These are phyloP conservation scores for Pavo muticus DNA, from an alignment of 2,113 vertebrate species.

Conservation along the genomic window DNA sequence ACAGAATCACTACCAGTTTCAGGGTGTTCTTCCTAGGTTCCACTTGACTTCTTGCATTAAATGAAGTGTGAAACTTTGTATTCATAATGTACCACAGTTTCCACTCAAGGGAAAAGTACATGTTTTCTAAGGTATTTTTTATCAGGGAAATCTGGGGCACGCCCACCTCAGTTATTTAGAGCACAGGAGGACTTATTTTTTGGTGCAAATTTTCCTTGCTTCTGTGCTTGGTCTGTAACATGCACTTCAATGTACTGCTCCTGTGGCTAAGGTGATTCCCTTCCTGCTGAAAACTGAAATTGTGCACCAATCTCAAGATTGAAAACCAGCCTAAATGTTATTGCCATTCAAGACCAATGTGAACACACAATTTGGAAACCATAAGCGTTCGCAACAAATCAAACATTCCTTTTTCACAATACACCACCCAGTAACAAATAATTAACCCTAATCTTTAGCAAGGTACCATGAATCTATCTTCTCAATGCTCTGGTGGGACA, in stretches of 20 bases:
- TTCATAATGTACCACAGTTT: background rate
- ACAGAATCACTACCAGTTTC: background rate
- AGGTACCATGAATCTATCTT: background rate
- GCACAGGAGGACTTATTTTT: background rate
- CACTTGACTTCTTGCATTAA: background rate
- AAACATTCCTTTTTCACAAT: background rate
- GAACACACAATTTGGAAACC: background rate
- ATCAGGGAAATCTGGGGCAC: background rate
- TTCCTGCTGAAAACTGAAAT: background rate
- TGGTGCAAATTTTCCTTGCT: background rate
- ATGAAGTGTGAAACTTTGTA: background rate
- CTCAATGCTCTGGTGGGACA: background rate
- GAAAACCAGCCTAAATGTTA: background rate
- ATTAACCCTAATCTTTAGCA: background rate
- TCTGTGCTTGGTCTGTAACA: background rate
- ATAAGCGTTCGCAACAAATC: background rate
- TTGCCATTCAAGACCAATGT: background rate
- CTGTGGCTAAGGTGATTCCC: background rate
- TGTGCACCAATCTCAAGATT: background rate
- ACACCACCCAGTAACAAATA: background rate
- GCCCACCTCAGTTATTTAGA: background rate
- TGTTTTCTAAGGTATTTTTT: background rate
- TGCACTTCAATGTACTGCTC: rapidly evolving
- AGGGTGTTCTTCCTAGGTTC: background rate
- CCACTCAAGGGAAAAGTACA: background rate